A percentile compares a stretch with the other conserved stretches of the same genome.
phyloP scores from a whole-genome alignment of 2,797 vertebrate species.

The Percopsis omiscomaycus region DNA sequence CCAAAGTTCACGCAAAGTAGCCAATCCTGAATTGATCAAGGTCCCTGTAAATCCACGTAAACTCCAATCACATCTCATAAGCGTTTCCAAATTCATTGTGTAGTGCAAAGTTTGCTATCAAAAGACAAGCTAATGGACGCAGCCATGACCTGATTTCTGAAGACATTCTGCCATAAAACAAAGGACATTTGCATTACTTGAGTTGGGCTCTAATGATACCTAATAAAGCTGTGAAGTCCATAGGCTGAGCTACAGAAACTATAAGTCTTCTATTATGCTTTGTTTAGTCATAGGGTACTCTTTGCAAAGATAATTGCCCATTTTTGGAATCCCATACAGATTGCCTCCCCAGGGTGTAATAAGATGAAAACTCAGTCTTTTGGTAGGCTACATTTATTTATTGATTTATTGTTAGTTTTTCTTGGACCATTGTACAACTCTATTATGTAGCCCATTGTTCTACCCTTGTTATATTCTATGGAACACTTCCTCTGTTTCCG shows the following conservation, averaged over 20 bases:
- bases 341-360: not conserved
- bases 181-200: too few species aligned
- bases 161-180: too few species aligned
- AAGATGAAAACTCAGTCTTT: conserved; percentile 3
- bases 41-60: conserved; percentile 40
- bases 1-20: conserved; percentile 35
- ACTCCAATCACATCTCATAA: conserved; percentile 39
- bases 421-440: not conserved
- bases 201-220: too few species aligned
- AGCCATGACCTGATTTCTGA: too few species aligned
- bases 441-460: not conserved
- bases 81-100: conserved; percentile 55
- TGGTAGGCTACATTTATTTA: not conserved
- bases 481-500: not conserved
- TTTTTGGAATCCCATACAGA: not conserved
- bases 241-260: not conserved
- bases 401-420: not conserved
- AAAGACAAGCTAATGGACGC: not conserved
- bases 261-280: not conserved
- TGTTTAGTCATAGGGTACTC: not conserved
- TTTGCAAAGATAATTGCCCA: not conserved
- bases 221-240: too few species aligned
- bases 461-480: not conserved
- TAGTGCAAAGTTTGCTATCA: conserved; percentile 3
- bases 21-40: conserved; percentile 23